Evolutionary conservation across 2,888 invertebrate species (phyloP).

Genomic region (Cryptosula pallasiana): DNA sequence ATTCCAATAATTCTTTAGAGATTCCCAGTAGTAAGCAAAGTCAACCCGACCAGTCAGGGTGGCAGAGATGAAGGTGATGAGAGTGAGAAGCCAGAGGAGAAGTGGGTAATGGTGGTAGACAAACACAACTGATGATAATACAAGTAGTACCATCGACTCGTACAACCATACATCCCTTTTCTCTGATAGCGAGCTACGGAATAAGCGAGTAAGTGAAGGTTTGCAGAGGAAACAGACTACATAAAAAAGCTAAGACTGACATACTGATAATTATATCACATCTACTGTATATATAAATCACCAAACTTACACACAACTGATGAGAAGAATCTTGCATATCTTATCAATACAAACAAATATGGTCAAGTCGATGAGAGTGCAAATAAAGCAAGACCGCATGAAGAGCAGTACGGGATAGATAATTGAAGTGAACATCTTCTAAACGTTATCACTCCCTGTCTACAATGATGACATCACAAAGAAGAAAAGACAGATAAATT

Average conservation of each 20-base stretch:
- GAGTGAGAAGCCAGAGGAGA: conserved; percentile 34
- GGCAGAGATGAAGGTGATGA: conserved; percentile 40
- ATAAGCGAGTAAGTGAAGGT: no score
- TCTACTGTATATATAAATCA: no score
- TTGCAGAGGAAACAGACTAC: no score
- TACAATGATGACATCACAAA: no score
- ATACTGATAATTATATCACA: no score
- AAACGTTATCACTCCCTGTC: no score
- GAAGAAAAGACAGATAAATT: no score
- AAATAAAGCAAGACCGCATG: no score
- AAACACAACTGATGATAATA: conserved; percentile 35
- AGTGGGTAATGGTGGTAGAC: conserved; percentile 40
- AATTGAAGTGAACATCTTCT: no score
- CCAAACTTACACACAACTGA: not conserved
- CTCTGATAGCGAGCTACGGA: conserved; percentile 37
- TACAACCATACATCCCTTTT: conserved; percentile 42
- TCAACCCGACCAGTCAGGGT: conserved; percentile 36
- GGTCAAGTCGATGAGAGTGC: not conserved
- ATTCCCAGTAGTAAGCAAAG: conserved; percentile 28
- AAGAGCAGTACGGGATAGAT: no score
- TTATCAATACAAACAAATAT: not conserved
- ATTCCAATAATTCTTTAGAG: conserved; percentile 40
- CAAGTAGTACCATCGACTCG: conserved; percentile 36
- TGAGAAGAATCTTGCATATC: not conserved
- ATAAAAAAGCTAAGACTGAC: no score